Evolutionary conservation across 2,888 invertebrate species (phyloP).

Genomic region (Volucella inflata): DNA sequence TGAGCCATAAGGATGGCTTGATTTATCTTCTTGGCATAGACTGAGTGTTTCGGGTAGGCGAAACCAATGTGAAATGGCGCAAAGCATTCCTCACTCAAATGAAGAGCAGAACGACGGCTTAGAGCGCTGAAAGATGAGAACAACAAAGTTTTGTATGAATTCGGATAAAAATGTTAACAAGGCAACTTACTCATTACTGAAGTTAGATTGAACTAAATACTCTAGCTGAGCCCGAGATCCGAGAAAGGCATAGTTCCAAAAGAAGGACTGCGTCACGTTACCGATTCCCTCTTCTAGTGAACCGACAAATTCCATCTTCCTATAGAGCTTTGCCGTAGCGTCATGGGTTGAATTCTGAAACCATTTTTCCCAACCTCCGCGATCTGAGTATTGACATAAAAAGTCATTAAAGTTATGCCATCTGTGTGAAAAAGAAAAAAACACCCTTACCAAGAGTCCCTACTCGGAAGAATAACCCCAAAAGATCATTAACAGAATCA

Average conservation of each 20-base stretch:
- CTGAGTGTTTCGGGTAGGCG: slow-evolving; percentile 87
- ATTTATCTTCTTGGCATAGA: slow-evolving; percentile 87
- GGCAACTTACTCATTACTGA: slow-evolving; percentile 85
- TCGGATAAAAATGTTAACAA: slow-evolving; percentile 24
- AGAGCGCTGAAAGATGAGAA: slow-evolving; percentile 80
- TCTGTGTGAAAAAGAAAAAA: too few relatives aligned
- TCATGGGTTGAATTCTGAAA: slow-evolving; percentile 89
- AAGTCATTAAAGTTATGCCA: not conserved
- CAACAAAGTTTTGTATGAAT: not conserved
- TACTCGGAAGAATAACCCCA: slow-evolving; percentile 88
- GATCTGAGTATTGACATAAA: slow-evolving; percentile 84
- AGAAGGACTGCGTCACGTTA: slow-evolving; percentile 90
- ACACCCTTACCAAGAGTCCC: slow-evolving; percentile 87
- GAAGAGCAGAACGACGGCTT: slow-evolving; percentile 87
- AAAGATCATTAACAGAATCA: slow-evolving; percentile 88
- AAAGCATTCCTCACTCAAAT: slow-evolving; percentile 90
- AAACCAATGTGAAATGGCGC: slow-evolving; percentile 89
- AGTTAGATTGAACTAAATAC: slow-evolving; percentile 90
- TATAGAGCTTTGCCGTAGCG: slow-evolving; percentile 86
- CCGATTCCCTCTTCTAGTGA: slow-evolving; percentile 88
- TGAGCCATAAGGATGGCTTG: slow-evolving; percentile 86
- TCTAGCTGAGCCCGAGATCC: slow-evolving; percentile 89
- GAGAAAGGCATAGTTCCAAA: slow-evolving; percentile 91
- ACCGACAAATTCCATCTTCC: slow-evolving; percentile 88
- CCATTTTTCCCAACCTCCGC: slow-evolving; percentile 90